Conservation (phyloP, 2,797 vertebrate species). For the Phaenicophaeus curvirostris region DNA sequence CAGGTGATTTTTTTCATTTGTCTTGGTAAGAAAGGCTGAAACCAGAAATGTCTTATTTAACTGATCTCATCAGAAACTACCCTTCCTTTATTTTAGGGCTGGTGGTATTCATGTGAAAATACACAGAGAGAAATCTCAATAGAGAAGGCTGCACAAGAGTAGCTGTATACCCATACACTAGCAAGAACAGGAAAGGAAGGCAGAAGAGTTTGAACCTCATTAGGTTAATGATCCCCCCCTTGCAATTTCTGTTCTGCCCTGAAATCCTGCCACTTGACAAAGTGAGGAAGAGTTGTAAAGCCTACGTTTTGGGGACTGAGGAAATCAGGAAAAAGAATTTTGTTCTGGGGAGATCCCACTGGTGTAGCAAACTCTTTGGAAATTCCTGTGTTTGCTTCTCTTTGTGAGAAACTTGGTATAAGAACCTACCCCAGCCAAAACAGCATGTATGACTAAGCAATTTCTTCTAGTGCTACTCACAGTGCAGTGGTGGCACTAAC, state of each 20-base stretch:
- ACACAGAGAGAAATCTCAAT: neutral
- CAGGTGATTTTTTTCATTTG: neutral
- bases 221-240: neutral
- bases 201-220: neutral
- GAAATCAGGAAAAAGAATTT: neutral
- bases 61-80: neutral
- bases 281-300: neutral
- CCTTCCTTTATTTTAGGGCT: neutral
- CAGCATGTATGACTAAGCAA: fast-evolving
- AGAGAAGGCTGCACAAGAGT: neutral
- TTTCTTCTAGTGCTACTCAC: neutral
- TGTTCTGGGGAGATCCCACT: neutral
- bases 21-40: neutral
- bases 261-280: neutral
- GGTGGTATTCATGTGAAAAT: neutral
- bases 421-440: neutral
- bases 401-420: neutral
- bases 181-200: neutral
- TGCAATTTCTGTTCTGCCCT: neutral
- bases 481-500: neutral
- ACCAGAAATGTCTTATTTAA: neutral
- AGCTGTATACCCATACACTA: neutral
- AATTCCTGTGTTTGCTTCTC: neutral
- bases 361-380: neutral
- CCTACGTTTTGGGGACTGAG: neutral